These are phyloP conservation scores for Drosophila meridionalis DNA, from an alignment of 2,888 invertebrate species.

Conservation along the genomic window DNA sequence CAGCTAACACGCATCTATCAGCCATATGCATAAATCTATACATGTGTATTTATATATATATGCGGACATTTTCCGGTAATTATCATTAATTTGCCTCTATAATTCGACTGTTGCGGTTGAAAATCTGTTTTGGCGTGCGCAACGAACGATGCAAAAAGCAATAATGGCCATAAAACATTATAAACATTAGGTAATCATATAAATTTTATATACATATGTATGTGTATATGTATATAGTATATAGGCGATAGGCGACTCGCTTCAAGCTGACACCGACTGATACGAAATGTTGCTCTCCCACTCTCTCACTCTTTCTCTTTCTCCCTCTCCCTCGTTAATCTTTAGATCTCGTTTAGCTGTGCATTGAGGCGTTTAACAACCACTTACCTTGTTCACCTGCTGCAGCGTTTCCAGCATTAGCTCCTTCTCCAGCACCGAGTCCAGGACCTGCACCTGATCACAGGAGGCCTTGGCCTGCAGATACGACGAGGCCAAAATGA, in stretches of 20 bases:
- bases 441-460: slow-evolving; percentile 90
- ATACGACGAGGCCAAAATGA: slow-evolving; percentile 93
- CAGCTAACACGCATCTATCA: slow-evolving; percentile 30
- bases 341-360: slow-evolving; percentile 5
- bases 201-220: slow-evolving; percentile 15
- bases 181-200: slow-evolving; percentile 63
- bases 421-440: slow-evolving; percentile 89
- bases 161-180: slow-evolving; percentile 35
- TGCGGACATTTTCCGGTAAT: slow-evolving; percentile 75
- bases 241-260: slow-evolving; percentile 16
- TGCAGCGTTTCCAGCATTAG: slow-evolving; percentile 89
- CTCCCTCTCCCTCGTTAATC: neutral
- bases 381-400: slow-evolving; percentile 87
- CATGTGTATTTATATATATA: slow-evolving; percentile 13
- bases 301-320: neutral
- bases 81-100: slow-evolving; percentile 72
- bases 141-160: slow-evolving; percentile 59
- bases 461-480: slow-evolving; percentile 93
- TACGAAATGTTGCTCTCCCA: slow-evolving; percentile 39
- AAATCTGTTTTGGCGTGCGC: slow-evolving; percentile 61
- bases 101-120: slow-evolving; percentile 51
- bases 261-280: slow-evolving; percentile 48
- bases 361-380: slow-evolving; percentile 53
- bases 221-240: neutral
- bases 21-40: slow-evolving; percentile 7